Evolutionary conservation across 2,797 vertebrate species (phyloP).

Genomic region (Aplochiton taeniatus): DNA sequence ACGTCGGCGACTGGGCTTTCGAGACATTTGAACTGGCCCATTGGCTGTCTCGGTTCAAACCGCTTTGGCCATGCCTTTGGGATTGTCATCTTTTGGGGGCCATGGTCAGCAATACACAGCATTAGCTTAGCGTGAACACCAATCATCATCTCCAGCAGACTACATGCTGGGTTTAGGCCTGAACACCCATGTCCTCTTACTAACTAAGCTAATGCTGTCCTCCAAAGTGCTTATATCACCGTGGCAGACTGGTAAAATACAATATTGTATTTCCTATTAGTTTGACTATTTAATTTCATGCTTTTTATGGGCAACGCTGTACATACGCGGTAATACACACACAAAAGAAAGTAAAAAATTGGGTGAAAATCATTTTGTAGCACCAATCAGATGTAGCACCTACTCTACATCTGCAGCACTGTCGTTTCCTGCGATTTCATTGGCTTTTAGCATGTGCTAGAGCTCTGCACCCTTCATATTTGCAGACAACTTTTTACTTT

Average conservation of each 20-base stretch:
- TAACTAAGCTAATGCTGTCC: no score
- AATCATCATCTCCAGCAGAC: no score
- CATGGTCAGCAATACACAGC: conserved; percentile 12
- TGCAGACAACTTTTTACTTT: conserved; percentile 13
- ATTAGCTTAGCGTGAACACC: no score
- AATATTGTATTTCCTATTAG: background rate
- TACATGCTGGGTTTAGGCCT: no score
- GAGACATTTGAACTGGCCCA: background rate
- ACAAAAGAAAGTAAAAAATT: no score
- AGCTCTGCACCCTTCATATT: background rate
- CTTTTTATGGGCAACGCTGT: background rate
- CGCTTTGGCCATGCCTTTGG: background rate
- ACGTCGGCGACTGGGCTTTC: background rate
- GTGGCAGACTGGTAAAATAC: background rate
- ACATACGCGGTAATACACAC: conserved; percentile 8
- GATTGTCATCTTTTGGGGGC: background rate
- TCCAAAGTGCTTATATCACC: no score
- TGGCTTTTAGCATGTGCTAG: conserved; percentile 34
- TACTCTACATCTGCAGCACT: conserved; percentile 22
- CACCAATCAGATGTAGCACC: conserved; percentile 37
- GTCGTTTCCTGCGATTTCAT: conserved; percentile 44
- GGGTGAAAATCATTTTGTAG: conserved; percentile 18
- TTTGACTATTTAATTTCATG: background rate
- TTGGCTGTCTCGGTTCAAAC: conserved; percentile 4
- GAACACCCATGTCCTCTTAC: no score